Evolutionary conservation across 1,140 invertebrate species (phyloP).

Genomic region (Zaprionus camerounensis): DNA sequence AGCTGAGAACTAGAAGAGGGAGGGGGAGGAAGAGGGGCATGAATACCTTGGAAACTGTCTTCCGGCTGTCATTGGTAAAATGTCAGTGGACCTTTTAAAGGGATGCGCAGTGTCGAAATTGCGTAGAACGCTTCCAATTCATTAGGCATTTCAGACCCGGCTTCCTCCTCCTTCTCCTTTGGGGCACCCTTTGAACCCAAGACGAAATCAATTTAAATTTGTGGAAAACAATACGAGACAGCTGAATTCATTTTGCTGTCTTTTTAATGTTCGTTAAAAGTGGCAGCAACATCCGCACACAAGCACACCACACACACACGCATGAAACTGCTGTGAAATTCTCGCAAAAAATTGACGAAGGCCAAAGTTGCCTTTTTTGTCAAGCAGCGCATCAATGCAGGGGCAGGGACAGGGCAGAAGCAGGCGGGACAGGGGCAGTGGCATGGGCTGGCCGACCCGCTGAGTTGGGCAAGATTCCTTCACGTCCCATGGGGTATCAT

Average conservation of each 20-base stretch:
- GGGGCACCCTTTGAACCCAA: slow-evolving; percentile 42
- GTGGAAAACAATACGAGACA: slow-evolving; percentile 48
- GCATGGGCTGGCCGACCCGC: slow-evolving; percentile 25
- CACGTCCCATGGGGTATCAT: slow-evolving; percentile 62
- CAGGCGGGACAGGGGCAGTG: background rate
- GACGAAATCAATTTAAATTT: slow-evolving; percentile 57
- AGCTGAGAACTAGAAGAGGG: background rate
- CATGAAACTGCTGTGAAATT: background rate
- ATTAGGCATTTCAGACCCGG: slow-evolving; percentile 41
- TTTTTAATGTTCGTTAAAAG: slow-evolving; percentile 48
- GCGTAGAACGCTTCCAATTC: slow-evolving; percentile 55
- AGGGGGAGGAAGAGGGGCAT: background rate
- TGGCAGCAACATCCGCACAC: slow-evolving; percentile 23
- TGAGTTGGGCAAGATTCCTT: slow-evolving; percentile 45
- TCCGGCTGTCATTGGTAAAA: slow-evolving; percentile 19
- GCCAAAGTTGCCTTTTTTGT: slow-evolving; percentile 56
- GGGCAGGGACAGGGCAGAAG: too few relatives aligned
- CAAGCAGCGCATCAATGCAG: slow-evolving; percentile 36
- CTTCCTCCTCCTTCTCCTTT: slow-evolving; percentile 19
- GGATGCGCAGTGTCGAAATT: slow-evolving; percentile 22
- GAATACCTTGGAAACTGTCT: slow-evolving; percentile 15
- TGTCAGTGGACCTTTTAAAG: slow-evolving; percentile 1
- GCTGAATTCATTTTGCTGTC: slow-evolving; percentile 42
- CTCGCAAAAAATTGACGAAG: slow-evolving; percentile 53
- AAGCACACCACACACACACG: background rate